Percentiles rank a stretch among this genome's conserved stretches.
Evolutionary conservation across 2,113 vertebrate species (phyloP).

Genomic region (Rhynchopsitta pachyrhyncha): DNA sequence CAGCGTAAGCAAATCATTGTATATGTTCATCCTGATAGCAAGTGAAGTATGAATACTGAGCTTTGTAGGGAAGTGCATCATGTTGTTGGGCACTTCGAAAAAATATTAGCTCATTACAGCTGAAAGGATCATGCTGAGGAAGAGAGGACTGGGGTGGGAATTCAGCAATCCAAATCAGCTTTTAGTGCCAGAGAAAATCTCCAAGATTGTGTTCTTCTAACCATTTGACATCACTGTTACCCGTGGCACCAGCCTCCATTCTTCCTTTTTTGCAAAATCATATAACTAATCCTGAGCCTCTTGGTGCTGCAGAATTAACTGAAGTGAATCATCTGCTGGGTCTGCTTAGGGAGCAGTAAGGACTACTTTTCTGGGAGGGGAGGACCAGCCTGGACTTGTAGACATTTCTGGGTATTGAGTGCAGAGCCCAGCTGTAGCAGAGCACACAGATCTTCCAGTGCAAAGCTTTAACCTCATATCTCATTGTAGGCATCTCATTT

Average conservation of each 20-base stretch:
- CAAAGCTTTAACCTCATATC: neutral
- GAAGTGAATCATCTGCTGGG: neutral
- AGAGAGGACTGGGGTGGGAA: neutral
- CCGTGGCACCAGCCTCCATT: neutral
- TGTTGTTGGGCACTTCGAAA: neutral
- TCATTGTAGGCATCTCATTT: neutral
- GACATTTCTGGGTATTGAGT: neutral
- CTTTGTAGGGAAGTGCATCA: conserved; percentile 1
- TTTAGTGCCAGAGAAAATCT: neutral
- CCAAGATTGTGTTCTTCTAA: neutral
- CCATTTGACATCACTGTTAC: neutral
- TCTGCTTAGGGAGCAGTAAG: neutral
- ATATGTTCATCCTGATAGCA: neutral
- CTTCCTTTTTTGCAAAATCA: neutral
- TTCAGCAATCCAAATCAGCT: neutral
- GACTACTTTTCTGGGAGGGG: neutral
- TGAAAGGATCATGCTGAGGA: neutral
- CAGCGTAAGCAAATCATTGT: conserved; percentile 20
- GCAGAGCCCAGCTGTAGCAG: neutral
- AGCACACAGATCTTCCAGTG: neutral
- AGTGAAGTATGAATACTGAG: neutral
- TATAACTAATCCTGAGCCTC: neutral
- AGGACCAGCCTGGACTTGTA: neutral
- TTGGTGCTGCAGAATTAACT: neutral
- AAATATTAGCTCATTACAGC: neutral